Conservation (phyloP, 2,797 vertebrate species). For the Hippoglossus hippoglossus region DNA sequence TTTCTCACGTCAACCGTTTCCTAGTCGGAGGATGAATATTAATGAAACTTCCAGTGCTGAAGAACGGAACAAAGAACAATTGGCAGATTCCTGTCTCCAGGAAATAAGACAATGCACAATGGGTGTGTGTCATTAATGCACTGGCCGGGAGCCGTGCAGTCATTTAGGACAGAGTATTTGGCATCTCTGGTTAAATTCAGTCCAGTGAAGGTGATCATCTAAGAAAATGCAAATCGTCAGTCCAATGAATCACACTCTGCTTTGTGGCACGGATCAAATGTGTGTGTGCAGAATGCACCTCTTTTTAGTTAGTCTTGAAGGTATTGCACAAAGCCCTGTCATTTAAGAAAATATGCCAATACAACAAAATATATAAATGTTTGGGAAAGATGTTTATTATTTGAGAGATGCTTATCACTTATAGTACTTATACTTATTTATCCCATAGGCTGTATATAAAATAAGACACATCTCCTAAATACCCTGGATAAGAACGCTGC, state of each 20-base stretch:
- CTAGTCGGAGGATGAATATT: slow-evolving; percentile 43
- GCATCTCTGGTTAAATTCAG: slow-evolving; percentile 14
- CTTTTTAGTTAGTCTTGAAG: background rate
- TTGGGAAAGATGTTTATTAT: too few relatives aligned
- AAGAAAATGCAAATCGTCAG: slow-evolving; percentile 27
- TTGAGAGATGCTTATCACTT: too few relatives aligned
- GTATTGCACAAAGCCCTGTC: too few relatives aligned
- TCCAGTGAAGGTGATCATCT: slow-evolving; percentile 10
- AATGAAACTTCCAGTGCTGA: slow-evolving; percentile 35
- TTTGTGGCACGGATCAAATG: background rate
- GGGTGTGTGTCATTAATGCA: slow-evolving; percentile 9
- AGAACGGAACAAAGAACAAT: slow-evolving; percentile 22
- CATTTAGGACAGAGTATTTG: slow-evolving; percentile 20
- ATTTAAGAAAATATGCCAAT: too few relatives aligned
- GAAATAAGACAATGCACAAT: background rate
- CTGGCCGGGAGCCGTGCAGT: slow-evolving; percentile 6
- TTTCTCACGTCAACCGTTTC: slow-evolving; percentile 41
- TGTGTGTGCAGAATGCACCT: background rate
- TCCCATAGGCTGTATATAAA: too few relatives aligned
- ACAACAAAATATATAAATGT: too few relatives aligned
- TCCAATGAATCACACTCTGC: slow-evolving; percentile 2
- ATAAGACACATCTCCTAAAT: too few relatives aligned
- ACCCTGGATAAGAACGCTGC: too few relatives aligned
- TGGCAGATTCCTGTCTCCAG: background rate
- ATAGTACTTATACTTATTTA: too few relatives aligned